These are phyloP conservation scores for Sesamia nonagrioides DNA, from an alignment of 1,140 invertebrate species.

Conservation along the genomic window DNA sequence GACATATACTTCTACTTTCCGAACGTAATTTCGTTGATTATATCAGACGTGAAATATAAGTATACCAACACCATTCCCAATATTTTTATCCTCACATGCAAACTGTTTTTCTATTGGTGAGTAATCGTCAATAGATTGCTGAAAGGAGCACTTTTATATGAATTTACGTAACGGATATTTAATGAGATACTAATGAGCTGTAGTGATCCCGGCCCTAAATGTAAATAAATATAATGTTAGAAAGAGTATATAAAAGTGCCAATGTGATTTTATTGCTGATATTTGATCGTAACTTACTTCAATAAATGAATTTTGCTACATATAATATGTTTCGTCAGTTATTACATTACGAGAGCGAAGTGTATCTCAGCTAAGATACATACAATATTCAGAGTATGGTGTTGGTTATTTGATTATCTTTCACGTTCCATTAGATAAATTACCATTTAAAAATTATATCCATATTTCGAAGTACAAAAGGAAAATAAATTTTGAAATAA, in stretches of 20 bases:
- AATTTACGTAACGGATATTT: constrained; percentile 30
- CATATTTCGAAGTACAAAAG: no score
- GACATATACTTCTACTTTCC: neutral
- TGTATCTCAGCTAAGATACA: neutral
- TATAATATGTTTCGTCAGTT: neutral
- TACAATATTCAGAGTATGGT: neutral
- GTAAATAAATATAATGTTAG: constrained; percentile 3
- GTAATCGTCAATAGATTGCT: constrained; percentile 23
- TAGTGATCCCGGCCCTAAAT: neutral
- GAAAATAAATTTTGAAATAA: no score
- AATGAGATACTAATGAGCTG: constrained; percentile 22
- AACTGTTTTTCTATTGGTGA: constrained; percentile 17
- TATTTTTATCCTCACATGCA: neutral
- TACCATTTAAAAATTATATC: neutral
- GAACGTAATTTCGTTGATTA: constrained; percentile 19
- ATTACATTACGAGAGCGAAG: neutral
- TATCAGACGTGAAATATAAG: constrained; percentile 11
- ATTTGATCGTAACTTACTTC: constrained; percentile 1
- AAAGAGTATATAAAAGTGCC: constrained; percentile 11
- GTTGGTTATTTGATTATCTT: neutral
- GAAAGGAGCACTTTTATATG: constrained; percentile 18
- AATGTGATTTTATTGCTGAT: neutral
- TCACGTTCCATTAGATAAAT: neutral
- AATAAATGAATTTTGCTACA: neutral
- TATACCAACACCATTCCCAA: neutral